A percentile compares a stretch with the other conserved stretches of the same genome.
These are phyloP conservation scores for Python bivittatus DNA, from an alignment of 2,113 vertebrate genomes.

Conservation along the genomic window DNA sequence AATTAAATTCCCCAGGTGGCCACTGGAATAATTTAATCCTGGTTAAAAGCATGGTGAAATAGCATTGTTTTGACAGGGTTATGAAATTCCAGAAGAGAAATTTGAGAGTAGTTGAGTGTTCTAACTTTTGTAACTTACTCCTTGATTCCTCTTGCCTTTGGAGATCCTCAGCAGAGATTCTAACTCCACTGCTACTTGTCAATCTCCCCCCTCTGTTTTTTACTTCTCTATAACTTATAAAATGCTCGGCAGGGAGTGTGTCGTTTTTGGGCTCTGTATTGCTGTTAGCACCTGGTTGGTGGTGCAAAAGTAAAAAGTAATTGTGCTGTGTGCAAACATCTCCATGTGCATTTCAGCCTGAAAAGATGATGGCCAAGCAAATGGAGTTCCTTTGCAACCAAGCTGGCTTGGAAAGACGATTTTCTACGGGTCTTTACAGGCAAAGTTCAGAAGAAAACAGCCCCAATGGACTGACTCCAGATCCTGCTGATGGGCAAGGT, in stretches of 20 bases:
- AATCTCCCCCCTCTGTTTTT: background rate
- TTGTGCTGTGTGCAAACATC: background rate
- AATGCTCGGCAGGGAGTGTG: background rate
- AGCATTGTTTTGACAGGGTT: background rate
- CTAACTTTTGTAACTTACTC: background rate
- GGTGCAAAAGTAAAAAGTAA: background rate
- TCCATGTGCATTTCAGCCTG: slow-evolving; percentile 80
- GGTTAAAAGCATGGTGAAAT: background rate
- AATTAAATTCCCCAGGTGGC: background rate
- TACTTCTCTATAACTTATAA: background rate
- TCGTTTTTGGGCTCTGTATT: background rate
- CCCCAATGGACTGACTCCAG: slow-evolving; percentile 79
- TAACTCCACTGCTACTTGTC: background rate
- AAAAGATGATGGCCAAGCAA: slow-evolving; percentile 89
- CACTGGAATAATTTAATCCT: background rate
- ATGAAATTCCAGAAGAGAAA: background rate
- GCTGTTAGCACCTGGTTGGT: background rate
- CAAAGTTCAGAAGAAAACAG: slow-evolving; percentile 82
- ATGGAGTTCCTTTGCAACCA: slow-evolving; percentile 93
- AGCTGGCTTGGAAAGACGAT: slow-evolving; percentile 86
- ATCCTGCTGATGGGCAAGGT: slow-evolving; percentile 81
- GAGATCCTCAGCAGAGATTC: background rate
- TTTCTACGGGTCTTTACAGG: slow-evolving; percentile 80
- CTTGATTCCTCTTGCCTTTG: background rate
- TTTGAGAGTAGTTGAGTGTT: background rate